These are phyloP conservation scores for Ostrea denselamellosa DNA, from an alignment of 1,140 invertebrate species.

Conservation along the genomic window DNA sequence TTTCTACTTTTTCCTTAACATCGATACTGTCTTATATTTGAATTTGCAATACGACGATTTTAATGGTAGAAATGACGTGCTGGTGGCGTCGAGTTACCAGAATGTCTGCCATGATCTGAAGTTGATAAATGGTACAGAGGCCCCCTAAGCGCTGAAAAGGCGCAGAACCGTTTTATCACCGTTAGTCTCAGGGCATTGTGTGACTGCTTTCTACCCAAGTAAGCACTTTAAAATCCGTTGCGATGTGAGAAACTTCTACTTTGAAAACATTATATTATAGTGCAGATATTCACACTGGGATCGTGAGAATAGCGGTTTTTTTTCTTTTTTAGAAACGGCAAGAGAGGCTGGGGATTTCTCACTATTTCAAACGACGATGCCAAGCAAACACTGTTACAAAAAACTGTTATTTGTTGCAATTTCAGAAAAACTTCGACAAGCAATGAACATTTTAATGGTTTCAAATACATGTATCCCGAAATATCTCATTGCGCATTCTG, in stretches of 20 bases:
- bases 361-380: neutral
- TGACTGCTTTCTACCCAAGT: conserved; percentile 1
- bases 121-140: conserved; percentile 21
- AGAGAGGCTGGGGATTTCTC: neutral
- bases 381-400: neutral
- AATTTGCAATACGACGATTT: conserved; percentile 33
- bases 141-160: conserved; percentile 17
- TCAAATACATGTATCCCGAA: too few relatives aligned
- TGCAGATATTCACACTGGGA: neutral
- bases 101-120: neutral
- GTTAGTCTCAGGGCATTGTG: neutral
- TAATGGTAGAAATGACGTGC: conserved; percentile 14
- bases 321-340: neutral
- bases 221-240: conserved; percentile 10
- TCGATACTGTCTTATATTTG: conserved; percentile 21
- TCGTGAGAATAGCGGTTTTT: neutral
- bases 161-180: conserved; percentile 22
- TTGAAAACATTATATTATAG: conserved; percentile 15
- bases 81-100: neutral
- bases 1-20: neutral
- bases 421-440: too few relatives aligned
- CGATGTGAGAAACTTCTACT: conserved; percentile 39
- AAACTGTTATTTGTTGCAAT: too few relatives aligned
- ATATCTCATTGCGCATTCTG: too few relatives aligned
- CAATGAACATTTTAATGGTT: too few relatives aligned